These are phyloP conservation scores for Larimichthys crocea DNA, from an alignment of 2,113 vertebrate genomes.

Conservation along the genomic window DNA sequence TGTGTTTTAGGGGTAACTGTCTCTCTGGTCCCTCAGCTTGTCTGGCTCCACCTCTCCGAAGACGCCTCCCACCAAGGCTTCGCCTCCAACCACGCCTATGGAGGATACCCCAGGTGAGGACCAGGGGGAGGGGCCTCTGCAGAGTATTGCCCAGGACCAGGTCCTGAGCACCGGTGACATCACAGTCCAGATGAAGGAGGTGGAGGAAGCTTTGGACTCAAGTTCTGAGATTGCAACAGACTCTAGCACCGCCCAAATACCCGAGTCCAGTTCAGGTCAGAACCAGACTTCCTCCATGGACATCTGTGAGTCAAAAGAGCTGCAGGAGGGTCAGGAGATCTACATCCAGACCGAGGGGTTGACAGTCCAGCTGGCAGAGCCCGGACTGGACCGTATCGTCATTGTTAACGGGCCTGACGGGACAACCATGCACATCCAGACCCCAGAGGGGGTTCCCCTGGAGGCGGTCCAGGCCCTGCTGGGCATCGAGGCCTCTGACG, in stretches of 20 bases:
- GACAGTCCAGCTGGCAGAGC: constrained; percentile 82
- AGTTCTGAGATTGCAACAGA: constrained; percentile 14
- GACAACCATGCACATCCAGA: constrained; percentile 85
- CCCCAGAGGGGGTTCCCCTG: constrained; percentile 82
- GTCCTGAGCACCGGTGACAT: constrained; percentile 34
- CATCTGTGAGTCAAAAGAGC: constrained; percentile 66
- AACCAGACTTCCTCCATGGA: background rate
- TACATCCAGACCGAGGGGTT: constrained; percentile 87
- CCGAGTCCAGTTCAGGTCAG: constrained; percentile 17
- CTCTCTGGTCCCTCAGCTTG: constrained; percentile 43
- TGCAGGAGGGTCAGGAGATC: constrained; percentile 81
- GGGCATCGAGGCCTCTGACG: constrained; percentile 81
- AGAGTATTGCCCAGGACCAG: constrained; percentile 26
- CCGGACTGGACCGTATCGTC: constrained; percentile 82
- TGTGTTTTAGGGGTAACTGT: no score
- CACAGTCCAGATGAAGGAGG: constrained; percentile 67
- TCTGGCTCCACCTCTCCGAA: background rate
- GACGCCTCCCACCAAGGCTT: background rate
- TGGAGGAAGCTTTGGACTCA: constrained; percentile 71
- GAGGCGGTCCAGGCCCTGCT: constrained; percentile 86
- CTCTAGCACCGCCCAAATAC: background rate
- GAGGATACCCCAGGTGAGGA: constrained; percentile 47
- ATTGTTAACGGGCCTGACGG: constrained; percentile 83
- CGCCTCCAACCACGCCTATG: constrained; percentile 31
- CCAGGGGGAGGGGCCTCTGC: constrained; percentile 31